Evolutionary conservation across 2,888 invertebrate species (phyloP).

Genomic region (Macrosoma leucophasiata): DNA sequence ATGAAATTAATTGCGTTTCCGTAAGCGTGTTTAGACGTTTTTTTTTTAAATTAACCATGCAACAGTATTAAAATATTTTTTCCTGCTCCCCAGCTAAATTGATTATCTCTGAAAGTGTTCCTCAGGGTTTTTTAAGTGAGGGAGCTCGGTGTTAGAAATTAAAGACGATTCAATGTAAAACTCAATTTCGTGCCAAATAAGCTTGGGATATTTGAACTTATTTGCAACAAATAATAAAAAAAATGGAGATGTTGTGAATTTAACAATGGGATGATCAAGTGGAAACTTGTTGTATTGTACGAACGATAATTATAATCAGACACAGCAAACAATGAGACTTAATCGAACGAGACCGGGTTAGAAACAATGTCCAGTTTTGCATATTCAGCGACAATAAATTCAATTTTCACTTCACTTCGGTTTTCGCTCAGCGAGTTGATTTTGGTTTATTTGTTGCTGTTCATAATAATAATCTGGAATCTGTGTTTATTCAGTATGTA

Average conservation of each 20-base stretch:
- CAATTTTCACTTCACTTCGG: conserved; percentile 58
- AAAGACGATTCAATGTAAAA: no score
- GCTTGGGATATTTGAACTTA: no score
- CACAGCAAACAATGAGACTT: conserved; percentile 48
- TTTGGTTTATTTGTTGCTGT: conserved; percentile 66
- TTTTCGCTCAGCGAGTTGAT: conserved; percentile 56
- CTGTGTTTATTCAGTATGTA: conserved; percentile 19
- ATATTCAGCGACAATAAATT: conserved; percentile 68
- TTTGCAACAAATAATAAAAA: no score
- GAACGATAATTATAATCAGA: conserved; percentile 37
- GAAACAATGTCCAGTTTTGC: conserved; percentile 56
- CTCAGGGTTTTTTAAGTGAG: no score
- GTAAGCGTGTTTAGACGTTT: conserved; percentile 26
- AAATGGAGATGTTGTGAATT: no score
- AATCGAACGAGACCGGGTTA: conserved; percentile 41
- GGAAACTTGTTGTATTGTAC: conserved; percentile 16
- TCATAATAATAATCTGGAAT: conserved; percentile 40
- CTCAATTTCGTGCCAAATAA: no score
- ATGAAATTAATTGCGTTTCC: conserved; percentile 52
- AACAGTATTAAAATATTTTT: no score
- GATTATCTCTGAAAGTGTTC: no score
- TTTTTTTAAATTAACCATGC: no score
- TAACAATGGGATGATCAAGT: conserved; percentile 22
- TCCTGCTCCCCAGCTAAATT: no score
- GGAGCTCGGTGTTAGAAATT: no score